These are phyloP conservation scores for Amphipyra tragopoginis DNA, from an alignment of 2,888 invertebrate species.

Conservation along the genomic window DNA sequence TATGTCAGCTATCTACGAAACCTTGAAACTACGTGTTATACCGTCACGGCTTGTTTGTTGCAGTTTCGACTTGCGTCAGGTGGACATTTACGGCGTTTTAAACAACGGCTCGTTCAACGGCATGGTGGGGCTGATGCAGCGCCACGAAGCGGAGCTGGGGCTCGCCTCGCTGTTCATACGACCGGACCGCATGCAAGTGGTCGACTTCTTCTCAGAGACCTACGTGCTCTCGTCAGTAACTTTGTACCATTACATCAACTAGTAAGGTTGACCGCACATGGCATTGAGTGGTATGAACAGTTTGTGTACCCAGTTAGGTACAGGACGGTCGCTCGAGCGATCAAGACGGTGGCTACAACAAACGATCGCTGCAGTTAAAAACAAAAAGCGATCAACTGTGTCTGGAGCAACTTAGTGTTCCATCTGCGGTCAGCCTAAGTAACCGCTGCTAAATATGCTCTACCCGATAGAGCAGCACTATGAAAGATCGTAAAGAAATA, in stretches of 20 bases:
- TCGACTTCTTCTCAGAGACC: slow-evolving; percentile 89
- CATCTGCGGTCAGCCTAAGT: too few species aligned
- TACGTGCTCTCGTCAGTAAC: slow-evolving; percentile 74
- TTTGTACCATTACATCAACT: neutral
- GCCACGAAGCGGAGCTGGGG: slow-evolving; percentile 87
- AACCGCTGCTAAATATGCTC: too few species aligned
- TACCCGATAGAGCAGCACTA: too few species aligned
- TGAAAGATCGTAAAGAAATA: too few species aligned
- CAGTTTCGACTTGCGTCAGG: slow-evolving; percentile 76
- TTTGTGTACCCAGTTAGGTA: too few species aligned
- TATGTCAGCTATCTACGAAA: neutral
- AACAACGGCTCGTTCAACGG: slow-evolving; percentile 90
- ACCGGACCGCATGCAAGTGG: slow-evolving; percentile 85
- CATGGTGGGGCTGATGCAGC: slow-evolving; percentile 89
- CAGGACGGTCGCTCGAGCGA: too few species aligned
- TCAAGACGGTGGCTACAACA: too few species aligned
- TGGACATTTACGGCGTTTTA: slow-evolving; percentile 87
- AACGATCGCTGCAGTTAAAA: too few species aligned
- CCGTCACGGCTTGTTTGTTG: neutral
- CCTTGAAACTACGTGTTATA: too few species aligned
- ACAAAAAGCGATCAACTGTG: too few species aligned
- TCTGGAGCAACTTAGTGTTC: too few species aligned
- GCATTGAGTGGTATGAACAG: neutral
- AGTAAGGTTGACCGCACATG: neutral
- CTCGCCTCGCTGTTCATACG: slow-evolving; percentile 89